These are phyloP conservation scores for Apomyelois bistriatella DNA, from an alignment of 2,888 invertebrate genomes.

Conservation along the genomic window DNA sequence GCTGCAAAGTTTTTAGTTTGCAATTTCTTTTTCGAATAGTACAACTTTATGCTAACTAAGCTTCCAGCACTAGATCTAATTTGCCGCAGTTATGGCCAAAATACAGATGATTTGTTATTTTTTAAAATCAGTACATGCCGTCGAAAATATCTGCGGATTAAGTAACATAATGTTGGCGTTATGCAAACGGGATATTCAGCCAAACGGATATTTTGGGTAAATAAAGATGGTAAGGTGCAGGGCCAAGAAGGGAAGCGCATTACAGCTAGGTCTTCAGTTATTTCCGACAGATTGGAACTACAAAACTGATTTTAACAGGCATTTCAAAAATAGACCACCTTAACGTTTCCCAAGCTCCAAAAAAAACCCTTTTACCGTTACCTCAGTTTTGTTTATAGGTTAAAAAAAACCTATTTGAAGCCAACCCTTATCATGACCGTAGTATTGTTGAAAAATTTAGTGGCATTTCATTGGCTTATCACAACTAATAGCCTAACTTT, in stretches of 20 bases:
- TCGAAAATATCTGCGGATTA: no score
- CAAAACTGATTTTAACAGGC: no score
- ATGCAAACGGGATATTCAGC: no score
- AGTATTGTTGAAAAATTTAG: conserved; percentile 23
- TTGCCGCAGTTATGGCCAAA: background rate
- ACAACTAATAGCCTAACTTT: conserved; percentile 49
- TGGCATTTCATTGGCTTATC: conserved; percentile 40
- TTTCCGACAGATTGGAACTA: no score
- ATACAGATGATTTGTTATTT: background rate
- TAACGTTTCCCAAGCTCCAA: no score
- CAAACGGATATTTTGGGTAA: no score
- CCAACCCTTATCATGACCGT: conserved; percentile 18
- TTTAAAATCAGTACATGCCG: background rate
- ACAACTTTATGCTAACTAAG: conserved; percentile 6
- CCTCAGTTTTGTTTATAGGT: no score
- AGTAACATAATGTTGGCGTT: no score
- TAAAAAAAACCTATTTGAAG: background rate
- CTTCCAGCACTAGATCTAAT: background rate
- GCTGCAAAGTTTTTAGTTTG: background rate
- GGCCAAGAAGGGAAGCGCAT: no score
- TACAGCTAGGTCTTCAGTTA: no score
- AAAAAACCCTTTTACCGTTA: background rate
- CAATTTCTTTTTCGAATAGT: conserved; percentile 7
- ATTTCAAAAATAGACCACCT: no score
- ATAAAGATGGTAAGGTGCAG: no score